Evolutionary conservation across 2,888 invertebrate species (phyloP).

Genomic region (Oscheius sp.): DNA sequence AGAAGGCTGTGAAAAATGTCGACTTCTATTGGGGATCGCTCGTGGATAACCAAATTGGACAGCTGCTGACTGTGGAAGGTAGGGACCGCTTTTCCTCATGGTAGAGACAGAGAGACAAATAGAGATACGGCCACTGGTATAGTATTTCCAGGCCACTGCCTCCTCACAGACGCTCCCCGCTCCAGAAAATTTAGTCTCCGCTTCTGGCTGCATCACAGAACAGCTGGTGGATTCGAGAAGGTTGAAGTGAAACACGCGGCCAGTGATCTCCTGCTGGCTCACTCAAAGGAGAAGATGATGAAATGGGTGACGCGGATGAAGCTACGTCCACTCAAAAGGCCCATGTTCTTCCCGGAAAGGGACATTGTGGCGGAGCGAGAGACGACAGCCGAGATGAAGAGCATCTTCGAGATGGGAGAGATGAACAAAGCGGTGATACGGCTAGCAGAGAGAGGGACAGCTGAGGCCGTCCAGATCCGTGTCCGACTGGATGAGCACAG

Average conservation of each 20-base stretch:
- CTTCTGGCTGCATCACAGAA: neutral
- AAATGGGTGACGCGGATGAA: slow-evolving; percentile 12
- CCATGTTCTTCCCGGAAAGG: neutral
- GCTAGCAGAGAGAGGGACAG: neutral
- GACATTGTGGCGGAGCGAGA: neutral
- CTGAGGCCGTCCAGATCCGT: neutral
- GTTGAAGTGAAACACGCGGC: slow-evolving; percentile 12
- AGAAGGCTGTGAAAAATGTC: neutral
- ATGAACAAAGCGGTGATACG: neutral
- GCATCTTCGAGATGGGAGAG: slow-evolving; percentile 1
- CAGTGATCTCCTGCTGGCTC: slow-evolving; percentile 7
- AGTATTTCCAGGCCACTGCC: neutral
- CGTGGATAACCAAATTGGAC: neutral
- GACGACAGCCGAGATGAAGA: neutral
- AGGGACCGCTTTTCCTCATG: neutral
- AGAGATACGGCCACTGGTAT: neutral
- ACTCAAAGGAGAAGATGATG: neutral
- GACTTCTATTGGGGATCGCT: slow-evolving; percentile 25
- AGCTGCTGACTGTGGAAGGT: neutral
- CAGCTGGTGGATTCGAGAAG: slow-evolving; percentile 4
- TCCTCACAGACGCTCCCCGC: slow-evolving; percentile 9
- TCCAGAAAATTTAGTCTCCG: slow-evolving; percentile 11
- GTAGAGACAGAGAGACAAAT: neutral
- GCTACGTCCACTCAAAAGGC: slow-evolving; percentile 11
- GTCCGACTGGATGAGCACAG: neutral